phyloP scores from a whole-genome alignment of 2,113 vertebrate species.

The Hippocampus barbouri region DNA sequence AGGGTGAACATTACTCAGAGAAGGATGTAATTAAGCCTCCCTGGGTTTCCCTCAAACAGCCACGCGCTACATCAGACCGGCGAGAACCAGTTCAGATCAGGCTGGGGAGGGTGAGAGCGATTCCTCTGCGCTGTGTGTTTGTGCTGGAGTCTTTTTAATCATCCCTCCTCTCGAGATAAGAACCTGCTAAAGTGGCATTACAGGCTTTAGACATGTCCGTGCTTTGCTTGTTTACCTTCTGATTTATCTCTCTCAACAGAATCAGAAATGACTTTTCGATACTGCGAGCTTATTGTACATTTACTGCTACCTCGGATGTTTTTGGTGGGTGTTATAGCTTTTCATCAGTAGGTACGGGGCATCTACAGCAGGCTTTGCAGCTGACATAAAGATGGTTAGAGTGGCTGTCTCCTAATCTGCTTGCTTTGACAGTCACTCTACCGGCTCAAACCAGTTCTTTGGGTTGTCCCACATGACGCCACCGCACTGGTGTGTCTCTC shows the following conservation, averaged over 20 bases:
- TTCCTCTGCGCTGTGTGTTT: conserved; percentile 41
- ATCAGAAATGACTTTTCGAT: conserved; percentile 8
- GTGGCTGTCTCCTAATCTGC: conserved; percentile 59
- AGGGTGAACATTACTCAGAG: conserved; percentile 27
- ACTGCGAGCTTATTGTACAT: neutral
- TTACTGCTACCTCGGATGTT: neutral
- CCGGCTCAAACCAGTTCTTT: conserved; percentile 67
- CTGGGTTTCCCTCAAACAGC: conserved; percentile 34
- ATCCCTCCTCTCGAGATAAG: conserved; percentile 55
- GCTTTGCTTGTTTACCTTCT: conserved; percentile 8
- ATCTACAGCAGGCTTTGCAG: conserved; percentile 23
- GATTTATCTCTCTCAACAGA: conserved; percentile 10
- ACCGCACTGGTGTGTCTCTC: conserved; percentile 38
- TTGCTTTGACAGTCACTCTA: conserved; percentile 40
- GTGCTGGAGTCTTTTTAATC: conserved; percentile 44
- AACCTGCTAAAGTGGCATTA: conserved; percentile 47
- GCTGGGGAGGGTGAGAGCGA: conserved; percentile 6
- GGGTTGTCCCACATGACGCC: conserved; percentile 46
- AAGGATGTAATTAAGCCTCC: conserved; percentile 49
- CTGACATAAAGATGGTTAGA: conserved; percentile 35
- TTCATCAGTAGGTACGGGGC: conserved; percentile 9
- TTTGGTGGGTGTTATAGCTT: neutral
- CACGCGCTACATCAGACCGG: conserved; percentile 51
- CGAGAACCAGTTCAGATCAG: conserved; percentile 66
- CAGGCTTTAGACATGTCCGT: conserved; percentile 18